phyloP scores from a whole-genome alignment of 2,113 vertebrate genomes.

The Corythaixoides concolor region DNA sequence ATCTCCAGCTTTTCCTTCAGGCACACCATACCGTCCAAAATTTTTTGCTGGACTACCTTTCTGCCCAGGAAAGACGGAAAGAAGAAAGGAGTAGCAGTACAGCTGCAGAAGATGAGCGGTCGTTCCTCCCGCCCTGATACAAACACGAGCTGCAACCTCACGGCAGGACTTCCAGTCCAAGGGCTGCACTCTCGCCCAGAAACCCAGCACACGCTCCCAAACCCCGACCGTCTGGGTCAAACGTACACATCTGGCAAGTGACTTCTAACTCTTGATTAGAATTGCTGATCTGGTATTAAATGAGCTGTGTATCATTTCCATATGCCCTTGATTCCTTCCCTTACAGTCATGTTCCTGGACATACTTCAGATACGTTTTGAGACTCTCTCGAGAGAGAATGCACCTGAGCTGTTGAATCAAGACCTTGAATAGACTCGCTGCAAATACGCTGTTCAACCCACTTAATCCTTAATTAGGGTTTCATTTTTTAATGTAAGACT shows the following conservation, averaged over 20 bases:
- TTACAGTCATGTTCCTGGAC: neutral
- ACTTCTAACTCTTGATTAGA: neutral
- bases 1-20: neutral
- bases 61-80: neutral
- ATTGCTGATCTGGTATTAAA: neutral
- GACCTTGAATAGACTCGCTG: neutral
- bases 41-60: neutral
- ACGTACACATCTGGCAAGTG: neutral
- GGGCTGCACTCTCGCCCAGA: neutral
- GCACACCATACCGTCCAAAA: neutral
- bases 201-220: neutral
- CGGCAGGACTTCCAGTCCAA: rapidly evolving
- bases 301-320: neutral
- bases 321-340: neutral
- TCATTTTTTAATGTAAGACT: slow-evolving; percentile 8
- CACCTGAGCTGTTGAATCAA: neutral
- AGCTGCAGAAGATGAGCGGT: neutral
- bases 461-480: slow-evolving; percentile 27
- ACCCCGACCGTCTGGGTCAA: rapidly evolving
- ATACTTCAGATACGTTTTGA: neutral
- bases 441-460: neutral
- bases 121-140: neutral
- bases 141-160: neutral
- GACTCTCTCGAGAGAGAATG: neutral
- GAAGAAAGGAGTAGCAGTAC: neutral